Evolutionary conservation across 2,797 vertebrate genomes (phyloP).

Genomic region (Vespertilio murinus): DNA sequence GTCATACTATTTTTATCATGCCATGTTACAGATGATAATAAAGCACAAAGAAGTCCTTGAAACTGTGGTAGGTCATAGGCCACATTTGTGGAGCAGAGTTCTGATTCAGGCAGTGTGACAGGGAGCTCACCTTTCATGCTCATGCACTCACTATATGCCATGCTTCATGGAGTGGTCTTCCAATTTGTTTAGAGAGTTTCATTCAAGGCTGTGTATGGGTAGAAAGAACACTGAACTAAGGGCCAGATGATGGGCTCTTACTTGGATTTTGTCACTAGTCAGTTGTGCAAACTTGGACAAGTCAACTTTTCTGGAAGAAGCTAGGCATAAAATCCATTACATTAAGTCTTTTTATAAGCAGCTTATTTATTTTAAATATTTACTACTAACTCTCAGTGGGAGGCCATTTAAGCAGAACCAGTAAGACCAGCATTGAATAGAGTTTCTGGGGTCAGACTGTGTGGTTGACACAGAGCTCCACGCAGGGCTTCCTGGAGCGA

Average conservation of each 20-base stretch:
- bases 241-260: not conserved
- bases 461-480: not conserved
- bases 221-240: not conserved
- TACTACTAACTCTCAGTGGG: not conserved
- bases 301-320: not conserved
- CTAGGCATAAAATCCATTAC: not conserved
- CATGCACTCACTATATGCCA: not conserved
- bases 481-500: not conserved
- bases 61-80: not conserved
- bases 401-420: not conserved
- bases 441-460: not conserved
- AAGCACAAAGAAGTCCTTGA: not conserved
- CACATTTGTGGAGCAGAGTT: not conserved
- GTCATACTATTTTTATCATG: not conserved
- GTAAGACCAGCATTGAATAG: not conserved
- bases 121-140: not conserved
- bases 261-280: not conserved
- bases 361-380: slow-evolving; percentile 27
- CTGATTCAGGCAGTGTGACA: not conserved
- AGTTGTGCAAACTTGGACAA: not conserved
- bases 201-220: too few species aligned
- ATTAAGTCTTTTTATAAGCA: not conserved
- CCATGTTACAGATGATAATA: slow-evolving; percentile 5
- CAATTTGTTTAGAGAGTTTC: not conserved
- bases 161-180: not conserved